phyloP scores from a whole-genome alignment of 2,797 vertebrate species.

The Notolabrus celidotus region DNA sequence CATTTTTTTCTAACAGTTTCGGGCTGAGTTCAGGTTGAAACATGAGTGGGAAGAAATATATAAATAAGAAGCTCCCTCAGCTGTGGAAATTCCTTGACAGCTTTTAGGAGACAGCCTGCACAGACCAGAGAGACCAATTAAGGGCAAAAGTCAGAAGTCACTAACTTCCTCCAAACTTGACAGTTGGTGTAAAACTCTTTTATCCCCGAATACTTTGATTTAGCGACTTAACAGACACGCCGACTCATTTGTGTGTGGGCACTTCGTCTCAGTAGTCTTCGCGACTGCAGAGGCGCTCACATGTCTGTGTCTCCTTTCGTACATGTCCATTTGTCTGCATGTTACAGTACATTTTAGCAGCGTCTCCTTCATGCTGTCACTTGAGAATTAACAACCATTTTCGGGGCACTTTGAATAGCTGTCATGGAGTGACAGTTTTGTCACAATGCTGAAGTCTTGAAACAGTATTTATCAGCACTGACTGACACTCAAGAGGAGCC shows the following conservation, averaged over 20 bases:
- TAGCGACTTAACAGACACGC: slow-evolving; percentile 3
- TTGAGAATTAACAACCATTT: slow-evolving; percentile 44
- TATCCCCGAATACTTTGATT: slow-evolving; percentile 10
- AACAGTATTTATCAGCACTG: slow-evolving; percentile 55
- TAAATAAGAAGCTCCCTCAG: slow-evolving; percentile 5
- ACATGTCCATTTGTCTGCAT: slow-evolving; percentile 16
- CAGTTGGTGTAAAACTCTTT: slow-evolving; percentile 19
- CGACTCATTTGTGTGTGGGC: not conserved
- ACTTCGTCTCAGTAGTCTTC: not conserved
- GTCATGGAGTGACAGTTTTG: slow-evolving; percentile 58
- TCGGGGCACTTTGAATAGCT: slow-evolving; percentile 53
- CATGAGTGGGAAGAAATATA: slow-evolving; percentile 6
- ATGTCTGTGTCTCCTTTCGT: not conserved
- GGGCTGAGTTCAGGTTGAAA: not conserved
- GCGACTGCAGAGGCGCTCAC: not conserved
- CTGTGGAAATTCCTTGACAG: slow-evolving; percentile 29
- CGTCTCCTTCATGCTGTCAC: slow-evolving; percentile 32
- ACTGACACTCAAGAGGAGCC: slow-evolving; percentile 62
- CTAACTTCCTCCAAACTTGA: slow-evolving; percentile 34
- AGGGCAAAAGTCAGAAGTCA: slow-evolving; percentile 49
- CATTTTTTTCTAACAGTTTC: not conserved
- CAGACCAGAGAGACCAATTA: slow-evolving; percentile 58
- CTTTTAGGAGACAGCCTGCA: not conserved
- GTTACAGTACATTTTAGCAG: slow-evolving; percentile 9
- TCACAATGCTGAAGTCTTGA: slow-evolving; percentile 55